Evolutionary conservation across 2,888 invertebrate genomes (phyloP).

Genomic region (Tyria jacobaeae): DNA sequence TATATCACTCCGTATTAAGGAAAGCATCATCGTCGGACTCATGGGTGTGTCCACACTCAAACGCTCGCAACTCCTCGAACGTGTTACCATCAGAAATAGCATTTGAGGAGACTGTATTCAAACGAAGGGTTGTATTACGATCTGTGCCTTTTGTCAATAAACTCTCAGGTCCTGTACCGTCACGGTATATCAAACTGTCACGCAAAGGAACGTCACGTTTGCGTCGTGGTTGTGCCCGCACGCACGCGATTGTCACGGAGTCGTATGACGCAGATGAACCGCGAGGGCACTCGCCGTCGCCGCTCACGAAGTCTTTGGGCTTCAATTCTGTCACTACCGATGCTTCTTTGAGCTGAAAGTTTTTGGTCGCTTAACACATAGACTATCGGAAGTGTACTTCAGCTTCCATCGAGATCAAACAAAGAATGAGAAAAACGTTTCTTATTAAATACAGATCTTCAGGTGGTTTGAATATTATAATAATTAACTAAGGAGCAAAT

Average conservation of each 20-base stretch:
- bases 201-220: slow-evolving; percentile 39
- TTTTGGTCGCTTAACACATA: background rate
- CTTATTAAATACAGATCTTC: no score
- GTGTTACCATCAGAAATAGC: background rate
- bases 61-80: slow-evolving; percentile 3
- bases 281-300: slow-evolving; percentile 42
- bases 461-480: background rate
- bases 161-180: background rate
- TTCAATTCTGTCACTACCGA: slow-evolving; percentile 41
- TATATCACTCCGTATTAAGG: slow-evolving; percentile 6
- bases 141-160: background rate
- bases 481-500: no score
- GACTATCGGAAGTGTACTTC: background rate
- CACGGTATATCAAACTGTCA: slow-evolving; percentile 7
- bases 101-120: slow-evolving; percentile 4
- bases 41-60: slow-evolving; percentile 7
- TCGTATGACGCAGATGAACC: slow-evolving; percentile 47
- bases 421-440: background rate
- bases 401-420: no score
- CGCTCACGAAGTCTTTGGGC: slow-evolving; percentile 47
- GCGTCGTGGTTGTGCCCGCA: slow-evolving; percentile 60
- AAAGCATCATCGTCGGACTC: slow-evolving; percentile 6
- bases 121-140: background rate
- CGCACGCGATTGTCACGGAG: slow-evolving; percentile 58
- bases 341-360: slow-evolving; percentile 55